phyloP scores from a whole-genome alignment of 2,113 vertebrate species.

The Ochotona curzoniae region DNA sequence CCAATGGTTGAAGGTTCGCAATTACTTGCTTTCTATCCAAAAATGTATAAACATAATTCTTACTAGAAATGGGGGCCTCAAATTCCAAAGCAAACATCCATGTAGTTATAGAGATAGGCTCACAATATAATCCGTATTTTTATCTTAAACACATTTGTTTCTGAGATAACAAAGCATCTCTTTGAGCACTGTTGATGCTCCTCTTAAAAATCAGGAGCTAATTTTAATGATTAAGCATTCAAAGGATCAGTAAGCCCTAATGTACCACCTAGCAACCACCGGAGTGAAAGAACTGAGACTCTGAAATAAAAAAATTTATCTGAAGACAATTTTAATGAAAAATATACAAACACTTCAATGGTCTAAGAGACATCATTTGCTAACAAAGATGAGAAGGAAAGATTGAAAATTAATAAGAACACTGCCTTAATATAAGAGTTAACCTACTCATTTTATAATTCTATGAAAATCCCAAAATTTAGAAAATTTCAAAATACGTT shows the following conservation, averaged over 20 bases:
- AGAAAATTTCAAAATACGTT: constrained; percentile 48
- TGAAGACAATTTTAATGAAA: constrained; percentile 53
- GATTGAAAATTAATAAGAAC: not conserved
- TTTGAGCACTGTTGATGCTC: not conserved
- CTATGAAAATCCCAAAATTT: constrained; percentile 46
- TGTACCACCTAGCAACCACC: not conserved
- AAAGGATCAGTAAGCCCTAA: not conserved
- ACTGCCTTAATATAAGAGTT: not conserved
- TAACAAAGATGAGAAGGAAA: not conserved
- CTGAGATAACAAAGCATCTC: not conserved
- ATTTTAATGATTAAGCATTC: not conserved
- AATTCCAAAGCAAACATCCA: constrained; percentile 26
- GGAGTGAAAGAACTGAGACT: not conserved
- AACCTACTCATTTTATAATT: constrained; percentile 21
- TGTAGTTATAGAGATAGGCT: not conserved
- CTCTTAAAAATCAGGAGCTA: not conserved
- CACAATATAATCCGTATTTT: not conserved
- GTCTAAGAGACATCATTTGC: not conserved
- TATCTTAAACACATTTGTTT: not conserved
- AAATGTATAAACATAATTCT: constrained; percentile 25
- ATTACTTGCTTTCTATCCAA: not conserved
- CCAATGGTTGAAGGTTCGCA: not conserved
- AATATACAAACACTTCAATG: not conserved
- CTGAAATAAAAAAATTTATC: not conserved
- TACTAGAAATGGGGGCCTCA: not conserved